Evolutionary conservation across 2,888 invertebrate species (phyloP).

Genomic region (Sarcophaga subvicina): DNA sequence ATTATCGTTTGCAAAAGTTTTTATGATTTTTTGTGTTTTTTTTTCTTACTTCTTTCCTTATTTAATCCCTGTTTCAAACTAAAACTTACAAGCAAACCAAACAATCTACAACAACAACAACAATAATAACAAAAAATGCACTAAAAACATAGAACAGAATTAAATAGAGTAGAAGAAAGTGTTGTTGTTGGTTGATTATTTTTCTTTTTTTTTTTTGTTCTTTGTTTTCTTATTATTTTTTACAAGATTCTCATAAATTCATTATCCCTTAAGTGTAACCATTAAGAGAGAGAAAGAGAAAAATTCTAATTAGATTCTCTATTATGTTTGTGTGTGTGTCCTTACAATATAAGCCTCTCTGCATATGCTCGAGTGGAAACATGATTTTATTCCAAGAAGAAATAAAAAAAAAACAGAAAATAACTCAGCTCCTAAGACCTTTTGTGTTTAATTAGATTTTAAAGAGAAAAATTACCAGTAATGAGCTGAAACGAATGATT

Average conservation of each 20-base stretch:
- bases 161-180: background rate
- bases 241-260: slow-evolving; percentile 46
- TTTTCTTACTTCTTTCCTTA: background rate
- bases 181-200: background rate
- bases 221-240: background rate
- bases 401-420: too few relatives aligned
- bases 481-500: background rate
- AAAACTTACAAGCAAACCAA: background rate
- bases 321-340: background rate
- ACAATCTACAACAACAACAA: background rate
- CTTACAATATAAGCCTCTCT: background rate
- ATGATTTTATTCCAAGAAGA: background rate
- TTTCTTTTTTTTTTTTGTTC: too few relatives aligned
- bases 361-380: background rate
- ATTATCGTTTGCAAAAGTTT: background rate
- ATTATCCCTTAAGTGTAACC: slow-evolving; percentile 61
- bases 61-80: background rate
- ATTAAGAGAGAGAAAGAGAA: slow-evolving; percentile 44
- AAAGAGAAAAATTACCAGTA: slow-evolving; percentile 1
- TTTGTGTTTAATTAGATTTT: slow-evolving; percentile 50
- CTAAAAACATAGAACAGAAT: background rate
- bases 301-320: slow-evolving; percentile 62
- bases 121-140: background rate
- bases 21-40: background rate
- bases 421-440: slow-evolving; percentile 1